Conservation (phyloP, 2,797 vertebrate genomes). For the Masticophis lateralis region DNA sequence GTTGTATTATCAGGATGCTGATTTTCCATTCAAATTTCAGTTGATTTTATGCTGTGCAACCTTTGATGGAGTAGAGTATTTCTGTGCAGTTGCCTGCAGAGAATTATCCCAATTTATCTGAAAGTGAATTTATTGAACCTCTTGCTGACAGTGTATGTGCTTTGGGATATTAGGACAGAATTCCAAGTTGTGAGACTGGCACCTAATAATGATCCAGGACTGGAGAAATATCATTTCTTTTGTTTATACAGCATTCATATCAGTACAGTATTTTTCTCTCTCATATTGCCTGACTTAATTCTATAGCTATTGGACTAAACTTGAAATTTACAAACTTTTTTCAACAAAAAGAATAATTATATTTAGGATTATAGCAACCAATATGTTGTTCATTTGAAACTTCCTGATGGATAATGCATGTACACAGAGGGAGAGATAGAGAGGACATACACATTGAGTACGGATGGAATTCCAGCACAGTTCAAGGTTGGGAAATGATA, state of each 20-base stretch:
- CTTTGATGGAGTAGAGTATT: not conserved
- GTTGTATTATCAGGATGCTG: not conserved
- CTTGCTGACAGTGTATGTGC: not conserved
- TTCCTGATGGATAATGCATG: not conserved
- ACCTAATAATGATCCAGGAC: not conserved
- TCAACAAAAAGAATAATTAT: not conserved
- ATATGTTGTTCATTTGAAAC: not conserved
- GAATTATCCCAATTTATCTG: not conserved
- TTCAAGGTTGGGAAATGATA: not conserved
- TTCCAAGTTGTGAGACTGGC: not conserved
- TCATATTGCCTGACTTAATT: not conserved
- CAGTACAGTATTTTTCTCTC: not conserved
- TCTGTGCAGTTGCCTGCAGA: not conserved
- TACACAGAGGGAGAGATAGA: not conserved
- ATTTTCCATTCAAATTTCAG: not conserved
- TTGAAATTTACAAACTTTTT: not conserved
- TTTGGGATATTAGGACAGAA: not conserved
- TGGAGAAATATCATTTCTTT: not conserved
- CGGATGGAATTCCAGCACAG: not conserved
- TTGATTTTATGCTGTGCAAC: not conserved
- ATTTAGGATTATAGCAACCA: too few species aligned
- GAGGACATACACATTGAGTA: not conserved
- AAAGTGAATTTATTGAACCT: not conserved
- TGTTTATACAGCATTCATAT: not conserved
- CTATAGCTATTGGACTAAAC: not conserved